Evolutionary conservation across 2,797 vertebrate species (phyloP).

Genomic region (Parotocinclus haroldoi): DNA sequence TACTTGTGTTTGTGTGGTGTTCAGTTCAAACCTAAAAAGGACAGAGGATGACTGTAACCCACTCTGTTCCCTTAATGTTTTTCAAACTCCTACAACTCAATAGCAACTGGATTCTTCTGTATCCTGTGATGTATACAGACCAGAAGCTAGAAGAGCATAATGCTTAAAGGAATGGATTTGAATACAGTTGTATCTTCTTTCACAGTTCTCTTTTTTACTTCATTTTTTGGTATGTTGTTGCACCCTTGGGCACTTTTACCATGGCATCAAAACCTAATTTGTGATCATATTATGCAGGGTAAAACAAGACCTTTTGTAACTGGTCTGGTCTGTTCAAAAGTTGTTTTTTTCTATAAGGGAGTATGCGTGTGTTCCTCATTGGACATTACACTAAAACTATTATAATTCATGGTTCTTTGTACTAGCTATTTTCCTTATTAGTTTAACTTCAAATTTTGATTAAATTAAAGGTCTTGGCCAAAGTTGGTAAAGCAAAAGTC

Average conservation of each 20-base stretch:
- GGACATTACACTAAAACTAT: too few species aligned
- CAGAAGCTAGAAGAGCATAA: not conserved
- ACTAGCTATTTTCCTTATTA: not conserved
- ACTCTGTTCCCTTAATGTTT: not conserved
- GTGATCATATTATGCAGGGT: too few species aligned
- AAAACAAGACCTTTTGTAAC: too few species aligned
- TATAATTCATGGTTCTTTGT: not conserved
- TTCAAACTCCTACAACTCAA: not conserved
- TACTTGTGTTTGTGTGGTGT: conserved; percentile 33
- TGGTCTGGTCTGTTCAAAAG: too few species aligned
- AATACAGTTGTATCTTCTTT: conserved; percentile 26
- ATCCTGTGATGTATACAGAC: not conserved
- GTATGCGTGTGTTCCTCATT: too few species aligned
- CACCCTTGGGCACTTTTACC: conserved; percentile 18
- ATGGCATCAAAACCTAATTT: not conserved
- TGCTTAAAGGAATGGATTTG: conserved; percentile 1
- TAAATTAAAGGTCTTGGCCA: not conserved
- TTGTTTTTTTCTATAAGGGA: too few species aligned
- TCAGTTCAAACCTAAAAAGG: conserved; percentile 48
- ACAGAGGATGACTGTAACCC: conserved; percentile 12
- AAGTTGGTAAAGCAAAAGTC: not conserved
- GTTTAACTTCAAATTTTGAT: not conserved
- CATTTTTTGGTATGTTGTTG: conserved; percentile 21
- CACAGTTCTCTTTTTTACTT: not conserved
- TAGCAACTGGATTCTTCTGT: conserved; percentile 1